These are phyloP conservation scores for Alsophila aescularia DNA, from an alignment of 2,888 invertebrate species.

Conservation along the genomic window DNA sequence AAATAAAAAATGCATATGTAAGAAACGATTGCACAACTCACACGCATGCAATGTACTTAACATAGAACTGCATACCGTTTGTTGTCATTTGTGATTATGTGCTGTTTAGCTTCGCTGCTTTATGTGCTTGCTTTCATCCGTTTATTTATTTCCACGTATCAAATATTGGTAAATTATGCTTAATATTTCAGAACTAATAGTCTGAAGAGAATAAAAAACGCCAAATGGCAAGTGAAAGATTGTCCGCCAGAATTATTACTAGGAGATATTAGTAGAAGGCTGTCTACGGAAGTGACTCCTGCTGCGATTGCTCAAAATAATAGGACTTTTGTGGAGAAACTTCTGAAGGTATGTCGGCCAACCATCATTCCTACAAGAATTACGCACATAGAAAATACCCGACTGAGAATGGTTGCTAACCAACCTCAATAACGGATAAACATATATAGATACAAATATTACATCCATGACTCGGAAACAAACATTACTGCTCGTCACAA, in stretches of 20 bases:
- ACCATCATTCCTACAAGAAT: too few relatives aligned
- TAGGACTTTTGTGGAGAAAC: slow-evolving; percentile 98
- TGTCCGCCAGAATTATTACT: slow-evolving; percentile 81
- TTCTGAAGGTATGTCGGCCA: slow-evolving; percentile 90
- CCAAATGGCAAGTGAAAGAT: slow-evolving; percentile 86
- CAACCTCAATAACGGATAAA: too few relatives aligned
- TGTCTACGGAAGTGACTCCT: slow-evolving; percentile 89
- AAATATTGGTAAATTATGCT: slow-evolving; percentile 5
- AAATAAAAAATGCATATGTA: too few relatives aligned
- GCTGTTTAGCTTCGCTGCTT: slow-evolving; percentile 53
- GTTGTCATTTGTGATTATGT: slow-evolving; percentile 6
- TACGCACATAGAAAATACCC: too few relatives aligned
- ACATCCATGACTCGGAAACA: too few relatives aligned
- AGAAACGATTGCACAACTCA: slow-evolving; percentile 26
- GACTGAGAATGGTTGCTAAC: too few relatives aligned
- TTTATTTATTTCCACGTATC: slow-evolving; percentile 17
- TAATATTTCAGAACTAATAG: slow-evolving; percentile 79
- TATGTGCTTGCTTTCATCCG: slow-evolving; percentile 46
- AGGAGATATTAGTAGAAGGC: slow-evolving; percentile 79
- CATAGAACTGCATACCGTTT: slow-evolving; percentile 9
- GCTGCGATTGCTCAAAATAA: slow-evolving; percentile 98
- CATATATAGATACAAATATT: too few relatives aligned
- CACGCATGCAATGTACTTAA: slow-evolving; percentile 18
- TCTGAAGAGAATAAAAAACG: slow-evolving; percentile 85
- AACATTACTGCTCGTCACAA: too few relatives aligned